Evolutionary conservation across 2,888 invertebrate genomes (phyloP), one percentile per base, ranked within the genome.

Genomic region (Drosophila anomalata): DNA sequence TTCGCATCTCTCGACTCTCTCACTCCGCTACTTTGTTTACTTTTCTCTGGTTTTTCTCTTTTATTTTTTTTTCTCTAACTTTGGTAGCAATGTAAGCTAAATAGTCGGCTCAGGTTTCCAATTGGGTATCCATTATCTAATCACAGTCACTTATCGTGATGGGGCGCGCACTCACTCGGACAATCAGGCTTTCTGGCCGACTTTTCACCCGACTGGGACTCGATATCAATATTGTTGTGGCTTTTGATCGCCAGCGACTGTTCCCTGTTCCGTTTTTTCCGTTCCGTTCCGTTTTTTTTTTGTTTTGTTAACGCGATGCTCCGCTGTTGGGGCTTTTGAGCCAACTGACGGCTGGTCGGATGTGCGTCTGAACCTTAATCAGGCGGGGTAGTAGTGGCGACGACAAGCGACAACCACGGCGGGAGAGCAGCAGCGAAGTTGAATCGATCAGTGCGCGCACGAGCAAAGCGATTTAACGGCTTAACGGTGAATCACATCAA

Each of bases 281-380:
- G 54, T 54, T 17, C 14, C 33, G 54, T 54, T 52, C 42, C 41
- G 55, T 48, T 53, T 51, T 24, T 24, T 24, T 24, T 24, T 24
- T 24, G 0, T 24, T 29, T 22, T 22, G 52, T 12, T 47, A 42
- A 31, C 60, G 55, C 78, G 84, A 76, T 85, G 84, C 75, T 77
- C 75, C 57, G 74, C 74, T 84, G 84, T 75, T 74, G 72, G 70
- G 77, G 84, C 73, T 83, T 83, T 86, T 80, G 57, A 83, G 77
- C 81, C 88, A 79, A 85, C 88, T 85, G 88, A 85, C 87, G 84
- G 59, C 54, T 75, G 46, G 71, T 73, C 78, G 75, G 77, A 87
- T 80, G 88, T 75, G 84, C 80, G 77, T 84, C 79, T 83, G 84
- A 84, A 83, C 84, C 84, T 88, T 85, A 85, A 36, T 85, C 88